Evolutionary conservation across 2,113 vertebrate genomes (phyloP), one percentile per base, ranked within the genome.

Genomic region (Aptenodytes patagonicus): DNA sequence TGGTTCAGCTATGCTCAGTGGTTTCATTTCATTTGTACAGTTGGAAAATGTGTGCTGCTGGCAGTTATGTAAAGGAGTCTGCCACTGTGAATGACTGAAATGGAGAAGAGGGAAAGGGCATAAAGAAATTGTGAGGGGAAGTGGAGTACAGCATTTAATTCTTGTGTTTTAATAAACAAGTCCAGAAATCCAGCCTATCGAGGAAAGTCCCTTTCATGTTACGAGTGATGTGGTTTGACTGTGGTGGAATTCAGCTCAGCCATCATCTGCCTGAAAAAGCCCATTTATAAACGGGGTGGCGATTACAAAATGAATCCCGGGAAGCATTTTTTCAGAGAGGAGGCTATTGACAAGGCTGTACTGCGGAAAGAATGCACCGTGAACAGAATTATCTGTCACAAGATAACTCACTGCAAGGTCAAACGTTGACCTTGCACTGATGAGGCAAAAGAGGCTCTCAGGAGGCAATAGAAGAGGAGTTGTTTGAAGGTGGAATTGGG

Each of bases 331-430:
- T 96, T 96, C 73, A 64, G 46, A 94, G 40, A 87, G 62, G 3
- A 83, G 72, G 15, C 95, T 92, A 89, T 85, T 96, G 83, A 94
- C 73, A 89, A 93, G 93, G 73, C 80, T 72, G 57, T 60, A 44
- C 71, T 73, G 90, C 80, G 68, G 40, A 84, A 94, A 90, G 82
- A 90, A 91, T 83, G 75, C 58, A 51, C 79, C 96, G 72, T 84
- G 85, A 92, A 71, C 82, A 95, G 87, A 95, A 93, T 92, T 95
- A 94, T 93, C 86, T 76, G 69, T 76, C 95, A 86, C 69, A 90
- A 94, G 88, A 89, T 86, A 93, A 95, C 93, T 94, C 95, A 61
- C 64, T 94, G 71, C 77, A 89, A 92, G 89, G 93, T 96, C 91
- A 91, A 94, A 93, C 31, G 1, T 12, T 90, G 91, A 93, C 90